phyloP scores from a whole-genome alignment of 2,797 vertebrate genomes.

The Valencia hispanica region DNA sequence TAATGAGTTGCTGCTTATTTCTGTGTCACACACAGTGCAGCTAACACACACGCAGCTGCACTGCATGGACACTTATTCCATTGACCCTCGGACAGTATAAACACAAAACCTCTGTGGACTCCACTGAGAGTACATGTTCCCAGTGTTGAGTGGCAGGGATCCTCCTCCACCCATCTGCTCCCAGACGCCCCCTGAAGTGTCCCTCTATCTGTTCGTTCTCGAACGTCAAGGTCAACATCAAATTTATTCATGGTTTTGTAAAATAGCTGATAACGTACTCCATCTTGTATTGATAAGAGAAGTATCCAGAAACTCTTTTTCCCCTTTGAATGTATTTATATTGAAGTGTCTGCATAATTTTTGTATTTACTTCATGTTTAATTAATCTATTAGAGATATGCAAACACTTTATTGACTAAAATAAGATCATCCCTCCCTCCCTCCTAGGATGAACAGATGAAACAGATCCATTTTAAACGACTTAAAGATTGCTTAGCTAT shows the following conservation, averaged over 20 bases:
- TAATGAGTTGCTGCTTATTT: conserved; percentile 46
- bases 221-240: neutral
- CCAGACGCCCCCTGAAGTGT: conserved; percentile 16
- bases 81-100: conserved; percentile 45
- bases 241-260: conserved; percentile 30
- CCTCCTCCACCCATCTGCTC: conserved; percentile 10
- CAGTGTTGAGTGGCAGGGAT: conserved; percentile 48
- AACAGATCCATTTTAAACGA: neutral
- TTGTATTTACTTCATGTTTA: neutral
- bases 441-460: neutral
- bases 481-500: neutral
- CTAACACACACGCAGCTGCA: conserved; percentile 12
- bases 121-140: conserved; percentile 43
- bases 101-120: conserved; percentile 42
- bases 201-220: conserved; percentile 13
- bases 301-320: neutral
- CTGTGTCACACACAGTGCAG: conserved; percentile 24
- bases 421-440: neutral
- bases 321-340: neutral
- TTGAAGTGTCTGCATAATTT: neutral
- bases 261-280: neutral
- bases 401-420: neutral
- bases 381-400: neutral
- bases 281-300: neutral
- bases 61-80: conserved; percentile 28